Conservation (phyloP, 37 sponge, comb jelly and placozoan species). For the Crambe crambe region DNA sequence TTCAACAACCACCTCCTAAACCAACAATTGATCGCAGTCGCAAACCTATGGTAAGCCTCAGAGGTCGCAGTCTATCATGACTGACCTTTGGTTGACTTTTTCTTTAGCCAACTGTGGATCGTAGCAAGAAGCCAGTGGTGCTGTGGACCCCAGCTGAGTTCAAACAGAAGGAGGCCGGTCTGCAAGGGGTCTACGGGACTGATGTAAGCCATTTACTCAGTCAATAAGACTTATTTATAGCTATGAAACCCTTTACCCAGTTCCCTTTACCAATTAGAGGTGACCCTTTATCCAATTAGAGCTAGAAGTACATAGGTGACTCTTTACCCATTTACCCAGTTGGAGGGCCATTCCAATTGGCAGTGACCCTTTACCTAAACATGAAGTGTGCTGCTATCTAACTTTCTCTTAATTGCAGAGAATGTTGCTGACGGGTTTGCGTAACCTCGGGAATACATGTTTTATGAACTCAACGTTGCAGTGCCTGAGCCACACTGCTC, state of each 20-base stretch:
- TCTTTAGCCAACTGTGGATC: slow-evolving; percentile 58
- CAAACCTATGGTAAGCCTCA: neutral
- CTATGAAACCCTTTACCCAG: no score
- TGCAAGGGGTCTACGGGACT: slow-evolving; percentile 50
- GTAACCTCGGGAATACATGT: slow-evolving; percentile 90
- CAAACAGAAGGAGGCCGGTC: slow-evolving; percentile 24
- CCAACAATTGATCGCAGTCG: slow-evolving; percentile 12
- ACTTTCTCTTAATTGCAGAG: slow-evolving; percentile 22
- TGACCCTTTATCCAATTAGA: no score
- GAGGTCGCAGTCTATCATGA: neutral
- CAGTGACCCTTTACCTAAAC: no score
- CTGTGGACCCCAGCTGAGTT: slow-evolving; percentile 24
- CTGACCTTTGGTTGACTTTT: neutral
- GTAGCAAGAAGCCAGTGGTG: slow-evolving; percentile 61
- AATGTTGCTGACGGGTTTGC: slow-evolving; percentile 70
- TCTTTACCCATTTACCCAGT: no score
- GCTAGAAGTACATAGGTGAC: no score
- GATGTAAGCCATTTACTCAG: slow-evolving; percentile 34
- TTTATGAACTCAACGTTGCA: slow-evolving; percentile 90
- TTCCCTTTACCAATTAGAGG: no score
- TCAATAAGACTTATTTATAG: no score
- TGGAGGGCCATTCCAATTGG: no score
- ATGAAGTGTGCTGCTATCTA: no score
- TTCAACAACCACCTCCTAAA: neutral
- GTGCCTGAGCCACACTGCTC: slow-evolving; percentile 72